phyloP scores from a whole-genome alignment of 2,888 invertebrate species.

The Aradus depressus region DNA sequence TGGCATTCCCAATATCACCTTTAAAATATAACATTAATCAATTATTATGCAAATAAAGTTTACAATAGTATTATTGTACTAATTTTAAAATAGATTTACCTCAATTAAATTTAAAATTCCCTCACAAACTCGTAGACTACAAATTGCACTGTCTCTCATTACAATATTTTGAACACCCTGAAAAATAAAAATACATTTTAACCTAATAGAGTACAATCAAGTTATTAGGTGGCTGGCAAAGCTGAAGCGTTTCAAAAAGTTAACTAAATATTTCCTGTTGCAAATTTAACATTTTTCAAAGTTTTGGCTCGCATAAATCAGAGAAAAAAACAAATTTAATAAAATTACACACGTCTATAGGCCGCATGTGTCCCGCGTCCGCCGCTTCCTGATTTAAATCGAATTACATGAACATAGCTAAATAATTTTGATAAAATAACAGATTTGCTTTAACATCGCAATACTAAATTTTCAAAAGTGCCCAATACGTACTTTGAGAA shows the following conservation, averaged over 20 bases:
- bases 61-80: neutral
- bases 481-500: conserved; percentile 49
- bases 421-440: neutral
- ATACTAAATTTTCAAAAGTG: neutral
- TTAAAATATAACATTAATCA: neutral
- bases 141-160: conserved; percentile 69
- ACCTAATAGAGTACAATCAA: neutral
- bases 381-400: too few species aligned
- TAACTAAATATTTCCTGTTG: neutral
- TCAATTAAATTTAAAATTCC: conserved; percentile 86
- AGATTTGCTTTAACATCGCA: neutral
- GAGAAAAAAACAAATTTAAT: too few species aligned
- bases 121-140: conserved; percentile 82
- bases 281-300: too few species aligned
- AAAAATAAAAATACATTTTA: conserved; percentile 16
- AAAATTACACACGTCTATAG: too few species aligned
- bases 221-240: neutral
- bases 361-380: too few species aligned
- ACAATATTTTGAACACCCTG: conserved; percentile 80
- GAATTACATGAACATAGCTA: neutral
- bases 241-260: neutral
- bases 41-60: neutral
- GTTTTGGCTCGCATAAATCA: too few species aligned
- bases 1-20: conserved; percentile 77
- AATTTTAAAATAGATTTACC: conserved; percentile 37